These are phyloP conservation scores for Arion vulgaris DNA, from an alignment of 1,140 invertebrate species.

Conservation along the genomic window DNA sequence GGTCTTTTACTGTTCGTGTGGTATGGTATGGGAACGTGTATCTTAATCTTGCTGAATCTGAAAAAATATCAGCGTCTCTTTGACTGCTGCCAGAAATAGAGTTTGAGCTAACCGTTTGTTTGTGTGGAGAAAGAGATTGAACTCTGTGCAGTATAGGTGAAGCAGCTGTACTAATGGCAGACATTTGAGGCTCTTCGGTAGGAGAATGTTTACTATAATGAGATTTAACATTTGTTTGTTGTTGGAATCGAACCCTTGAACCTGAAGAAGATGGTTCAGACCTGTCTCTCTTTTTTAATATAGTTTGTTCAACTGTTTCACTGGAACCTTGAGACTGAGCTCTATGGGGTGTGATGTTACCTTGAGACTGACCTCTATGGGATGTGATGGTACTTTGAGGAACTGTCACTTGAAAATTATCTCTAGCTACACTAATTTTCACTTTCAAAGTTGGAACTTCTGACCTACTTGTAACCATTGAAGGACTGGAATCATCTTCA, in stretches of 20 bases:
- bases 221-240: not conserved
- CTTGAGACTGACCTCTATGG: not conserved
- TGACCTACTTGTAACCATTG: not conserved
- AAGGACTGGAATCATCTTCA: too few species aligned
- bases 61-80: too few species aligned
- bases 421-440: not conserved
- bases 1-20: too few species aligned
- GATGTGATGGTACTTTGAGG: too few species aligned
- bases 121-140: too few species aligned
- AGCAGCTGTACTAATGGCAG: too few species aligned
- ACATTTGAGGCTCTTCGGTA: not conserved
- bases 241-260: conserved; percentile 15
- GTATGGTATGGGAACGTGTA: too few species aligned
- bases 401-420: too few species aligned
- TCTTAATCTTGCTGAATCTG: too few species aligned
- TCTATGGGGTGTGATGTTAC: not conserved
- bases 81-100: too few species aligned
- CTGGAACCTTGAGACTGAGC: not conserved
- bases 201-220: not conserved
- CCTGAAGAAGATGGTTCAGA: not conserved
- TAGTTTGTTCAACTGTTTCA: not conserved
- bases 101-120: too few species aligned
- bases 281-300: not conserved
- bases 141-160: too few species aligned
- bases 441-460: not conserved